Evolutionary conservation across 2,113 vertebrate species (phyloP).

Genomic region (Saccopteryx leptura): DNA sequence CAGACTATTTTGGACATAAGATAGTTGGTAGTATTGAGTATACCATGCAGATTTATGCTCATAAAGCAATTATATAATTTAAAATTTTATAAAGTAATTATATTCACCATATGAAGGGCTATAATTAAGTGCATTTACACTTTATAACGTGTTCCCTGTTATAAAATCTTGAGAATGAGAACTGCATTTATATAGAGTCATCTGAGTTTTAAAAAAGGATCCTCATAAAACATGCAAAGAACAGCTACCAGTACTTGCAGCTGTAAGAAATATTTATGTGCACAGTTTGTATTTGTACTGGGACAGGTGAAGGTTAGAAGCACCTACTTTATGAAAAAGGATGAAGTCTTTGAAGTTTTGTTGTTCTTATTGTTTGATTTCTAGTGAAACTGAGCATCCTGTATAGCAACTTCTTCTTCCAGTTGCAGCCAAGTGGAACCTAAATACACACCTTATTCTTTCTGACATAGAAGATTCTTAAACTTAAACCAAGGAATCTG

Average conservation of each 20-base stretch:
- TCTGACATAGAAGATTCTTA: neutral
- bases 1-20: neutral
- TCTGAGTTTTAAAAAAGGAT: conserved; percentile 43
- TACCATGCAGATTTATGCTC: neutral
- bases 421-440: neutral
- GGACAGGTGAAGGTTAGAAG: conserved; percentile 53
- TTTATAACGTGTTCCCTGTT: conserved; percentile 37
- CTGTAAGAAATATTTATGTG: conserved; percentile 57
- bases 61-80: neutral
- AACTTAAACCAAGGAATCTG: neutral
- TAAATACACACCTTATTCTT: neutral
- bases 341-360: neutral
- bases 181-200: conserved; percentile 50
- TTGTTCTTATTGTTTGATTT: neutral
- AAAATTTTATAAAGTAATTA: conserved; percentile 30
- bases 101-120: neutral
- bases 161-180: conserved; percentile 38
- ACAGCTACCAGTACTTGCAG: conserved; percentile 66
- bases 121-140: conserved; percentile 41
- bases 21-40: neutral
- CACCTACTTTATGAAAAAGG: neutral
- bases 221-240: conserved; percentile 60
- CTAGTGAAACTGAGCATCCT: neutral
- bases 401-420: neutral
- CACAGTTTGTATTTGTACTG: conserved; percentile 18